Conservation (phyloP, 37 sponge, comb jelly and placozoan genomes). For the Aphrocallistes beatrix region DNA sequence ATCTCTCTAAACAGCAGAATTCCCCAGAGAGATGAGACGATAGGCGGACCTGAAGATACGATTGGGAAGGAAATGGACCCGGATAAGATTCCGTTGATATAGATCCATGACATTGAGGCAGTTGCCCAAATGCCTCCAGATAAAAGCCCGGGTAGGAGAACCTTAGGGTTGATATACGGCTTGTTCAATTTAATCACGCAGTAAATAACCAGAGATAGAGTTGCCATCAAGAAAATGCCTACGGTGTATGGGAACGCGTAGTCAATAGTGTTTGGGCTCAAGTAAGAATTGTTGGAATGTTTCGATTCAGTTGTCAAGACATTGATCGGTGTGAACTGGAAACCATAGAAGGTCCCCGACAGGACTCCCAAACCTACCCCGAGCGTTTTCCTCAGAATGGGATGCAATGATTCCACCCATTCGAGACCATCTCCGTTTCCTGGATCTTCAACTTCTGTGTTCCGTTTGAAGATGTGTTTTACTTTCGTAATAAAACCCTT, state of each 20-base stretch:
- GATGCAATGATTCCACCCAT: background rate
- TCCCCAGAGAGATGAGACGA: constrained; percentile 55
- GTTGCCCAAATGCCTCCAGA: constrained; percentile 82
- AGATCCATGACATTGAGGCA: constrained; percentile 54
- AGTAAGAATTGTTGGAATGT: background rate
- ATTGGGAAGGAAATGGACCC: constrained; percentile 50
- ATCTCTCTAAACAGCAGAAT: constrained; percentile 60
- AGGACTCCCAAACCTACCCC: constrained; percentile 46
- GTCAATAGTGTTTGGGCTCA: constrained; percentile 33
- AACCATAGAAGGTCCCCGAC: constrained; percentile 46
- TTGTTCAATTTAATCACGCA: constrained; percentile 35
- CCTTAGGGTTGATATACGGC: constrained; percentile 52
- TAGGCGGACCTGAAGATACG: constrained; percentile 59
- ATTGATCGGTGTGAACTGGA: constrained; percentile 35
- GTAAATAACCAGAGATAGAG: constrained; percentile 50
- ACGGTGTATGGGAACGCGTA: constrained; percentile 56
- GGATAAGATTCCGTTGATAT: constrained; percentile 54
- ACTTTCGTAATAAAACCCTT: background rate
- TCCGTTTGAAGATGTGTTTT: background rate
- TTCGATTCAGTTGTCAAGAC: constrained; percentile 15
- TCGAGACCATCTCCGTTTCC: background rate
- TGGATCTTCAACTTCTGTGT: too few relatives aligned
- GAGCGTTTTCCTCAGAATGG: background rate
- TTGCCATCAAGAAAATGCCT: constrained; percentile 61
- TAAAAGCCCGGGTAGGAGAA: constrained; percentile 56